Base-by-base conservation (phyloP, 2,888 invertebrate genomes). In the Heteropelma amictum region DNA sequence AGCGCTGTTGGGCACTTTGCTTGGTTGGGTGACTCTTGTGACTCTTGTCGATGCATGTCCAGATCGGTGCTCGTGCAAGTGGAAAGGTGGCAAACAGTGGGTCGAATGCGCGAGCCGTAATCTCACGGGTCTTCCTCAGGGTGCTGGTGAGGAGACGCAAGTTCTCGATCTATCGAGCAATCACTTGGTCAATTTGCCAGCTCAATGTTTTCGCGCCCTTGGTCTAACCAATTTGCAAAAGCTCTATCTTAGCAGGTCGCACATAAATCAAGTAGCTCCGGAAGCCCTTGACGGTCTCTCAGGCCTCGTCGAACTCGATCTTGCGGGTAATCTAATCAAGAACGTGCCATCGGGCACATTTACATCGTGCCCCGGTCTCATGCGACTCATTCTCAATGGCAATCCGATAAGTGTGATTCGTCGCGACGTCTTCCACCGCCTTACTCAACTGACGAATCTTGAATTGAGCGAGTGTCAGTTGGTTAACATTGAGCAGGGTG, bases 81-180 rank as follows among this genome's bases (percentile, higher is more conserved):
- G 97, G 97, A 97, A 96, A 89, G 94, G 95, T 86, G 97, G 97
- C 53, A 97, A 97, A 86, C 94, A 96, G 87, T 95, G 95, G 80
- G 96, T 96, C 56, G 96, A 97, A 89, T 97, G 97, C 89, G 92
- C 94, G 56, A 93, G 94, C 77, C 94, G 94, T 86, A 93, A 93
- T 64, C 90, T 97, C 64, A 92, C 94, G 78, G 91, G 93, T 8
- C 93, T 97, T 70, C 97, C 97, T 1, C 93, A 93, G 81, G 93
- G 94, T 61, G 93, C 97, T 83, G 95, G 96, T 87, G 92, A 93
- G 21, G 95, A 94, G 84, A 97, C 97, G 0, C 96, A 97, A 91
- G 97, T 97, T 35, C 91, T 97, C 65, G 96, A 97, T 88, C 93
- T 97, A 84, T 92, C 94, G 38, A 95, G 94, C 61, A 97, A 97